Evolutionary conservation across 1,140 invertebrate genomes (phyloP), one percentile per base, ranked within the genome.

Genomic region (Colletes gigas): DNA sequence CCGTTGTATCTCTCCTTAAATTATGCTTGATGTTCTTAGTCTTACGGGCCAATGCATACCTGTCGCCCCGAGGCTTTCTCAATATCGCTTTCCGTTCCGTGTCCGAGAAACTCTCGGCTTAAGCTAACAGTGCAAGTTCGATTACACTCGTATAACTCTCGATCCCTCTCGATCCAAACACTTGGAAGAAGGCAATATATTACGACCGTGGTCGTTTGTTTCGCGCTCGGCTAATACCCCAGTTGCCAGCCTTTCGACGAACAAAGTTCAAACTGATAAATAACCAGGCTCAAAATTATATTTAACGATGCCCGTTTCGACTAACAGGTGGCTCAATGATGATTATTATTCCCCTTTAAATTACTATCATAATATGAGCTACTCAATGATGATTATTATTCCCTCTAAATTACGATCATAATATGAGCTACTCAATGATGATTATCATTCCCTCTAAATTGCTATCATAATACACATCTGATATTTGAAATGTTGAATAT

Each of bases 71-170:
- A 67, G 14, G 47, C n/a, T 67, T 68, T 76, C 21, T 59, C 15
- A 30, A 63, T 14, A 54, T 41, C 17, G 8, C 52, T 44, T 44
- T 44, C 70, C 21, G 14, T 54, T 59, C n/a, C 1, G 44, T 15
- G 19, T 30, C 4, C 8, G 4, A 67, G 12, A 8, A 50, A 44
- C n/a, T 59, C 19, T 44, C 21, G 4, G 30, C 9, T 59, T 44
- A 15, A 15, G 1, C 21, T 50, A 74, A 74, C 21, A 73, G 19
- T 39, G 44, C 57, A 39, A 47, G 19, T 73, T 62, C 21, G 71
- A 73, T 50, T 50, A 30, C 21, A 15, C 14, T 39, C 44, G 50
- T 30, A 6, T 0, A 59, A 8, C n/a, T 4, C 2, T n/a, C 10
- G 12, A 39, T 3, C 14, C 5, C 17, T n/a, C 62, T 1, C 6